A percentile compares a stretch with the other conserved stretches of the same genome.
Evolutionary conservation across 2,888 invertebrate genomes (phyloP).

Genomic region (Chloroclysta siterata): DNA sequence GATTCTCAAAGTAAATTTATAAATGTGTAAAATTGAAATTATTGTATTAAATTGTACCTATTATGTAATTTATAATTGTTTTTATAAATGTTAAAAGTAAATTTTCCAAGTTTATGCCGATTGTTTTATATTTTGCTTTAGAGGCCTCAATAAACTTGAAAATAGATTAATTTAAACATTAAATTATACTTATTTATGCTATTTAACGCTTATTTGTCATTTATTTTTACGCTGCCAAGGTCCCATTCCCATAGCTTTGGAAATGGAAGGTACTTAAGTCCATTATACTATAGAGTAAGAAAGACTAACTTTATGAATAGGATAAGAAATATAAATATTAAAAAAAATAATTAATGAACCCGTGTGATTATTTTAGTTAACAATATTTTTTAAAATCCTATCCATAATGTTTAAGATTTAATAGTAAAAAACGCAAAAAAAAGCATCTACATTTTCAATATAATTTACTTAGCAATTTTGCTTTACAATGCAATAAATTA

Average conservation of each 20-base stretch:
- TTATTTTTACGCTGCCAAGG: conserved; percentile 82
- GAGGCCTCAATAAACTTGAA: conserved; percentile 17
- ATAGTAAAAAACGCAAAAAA: neutral
- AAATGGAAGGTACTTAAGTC: conserved; percentile 81
- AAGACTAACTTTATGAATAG: conserved; percentile 13
- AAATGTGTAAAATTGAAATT: no score
- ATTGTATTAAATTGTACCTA: no score
- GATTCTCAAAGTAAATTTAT: no score
- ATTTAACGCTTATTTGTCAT: conserved; percentile 57
- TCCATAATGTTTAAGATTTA: neutral
- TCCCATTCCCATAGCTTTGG: conserved; percentile 85
- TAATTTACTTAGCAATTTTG: neutral
- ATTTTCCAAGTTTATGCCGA: neutral
- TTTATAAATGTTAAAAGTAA: no score
- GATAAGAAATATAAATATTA: neutral
- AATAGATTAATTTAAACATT: neutral
- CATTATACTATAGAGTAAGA: conserved; percentile 21
- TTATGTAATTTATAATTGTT: no score
- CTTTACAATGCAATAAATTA: neutral
- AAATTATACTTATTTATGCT: conserved; percentile 32
- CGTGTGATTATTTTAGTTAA: neutral
- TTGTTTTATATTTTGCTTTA: neutral
- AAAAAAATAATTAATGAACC: neutral
- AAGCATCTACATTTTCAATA: neutral
- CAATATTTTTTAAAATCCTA: neutral